Evolutionary conservation across 2,797 vertebrate species (phyloP).

Genomic region (Trichosurus vulpecula): DNA sequence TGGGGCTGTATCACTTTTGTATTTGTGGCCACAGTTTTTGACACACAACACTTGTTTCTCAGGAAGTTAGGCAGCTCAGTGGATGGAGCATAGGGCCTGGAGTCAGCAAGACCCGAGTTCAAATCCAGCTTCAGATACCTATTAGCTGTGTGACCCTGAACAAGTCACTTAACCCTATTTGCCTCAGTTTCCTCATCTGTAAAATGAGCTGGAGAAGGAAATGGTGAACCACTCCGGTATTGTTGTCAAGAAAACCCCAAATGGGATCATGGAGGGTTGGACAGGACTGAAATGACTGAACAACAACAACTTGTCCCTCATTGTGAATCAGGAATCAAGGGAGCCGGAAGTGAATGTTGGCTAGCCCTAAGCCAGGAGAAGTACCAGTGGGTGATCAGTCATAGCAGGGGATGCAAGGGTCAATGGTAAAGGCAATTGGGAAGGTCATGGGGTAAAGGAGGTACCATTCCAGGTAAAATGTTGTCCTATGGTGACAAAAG

Average conservation of each 20-base stretch:
- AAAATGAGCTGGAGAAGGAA: neutral
- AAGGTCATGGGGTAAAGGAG: neutral
- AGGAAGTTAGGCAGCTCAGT: rapidly evolving
- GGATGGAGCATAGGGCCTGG: too few relatives aligned
- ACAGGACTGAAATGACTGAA: too few relatives aligned
- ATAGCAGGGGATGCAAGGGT: neutral
- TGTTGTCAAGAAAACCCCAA: too few relatives aligned
- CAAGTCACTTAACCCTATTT: neutral
- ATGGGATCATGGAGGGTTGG: too few relatives aligned
- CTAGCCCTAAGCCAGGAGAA: neutral
- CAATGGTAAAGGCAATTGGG: neutral
- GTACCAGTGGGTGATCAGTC: neutral
- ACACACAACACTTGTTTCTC: neutral
- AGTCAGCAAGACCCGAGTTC: neutral
- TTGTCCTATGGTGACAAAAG: neutral
- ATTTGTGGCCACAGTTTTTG: too few relatives aligned
- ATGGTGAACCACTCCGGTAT: too few relatives aligned
- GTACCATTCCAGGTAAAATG: neutral
- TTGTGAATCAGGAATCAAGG: neutral
- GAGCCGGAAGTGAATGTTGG: neutral
- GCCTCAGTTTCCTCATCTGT: too few relatives aligned
- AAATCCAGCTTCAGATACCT: rapidly evolving
- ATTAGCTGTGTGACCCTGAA: neutral
- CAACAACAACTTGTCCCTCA: neutral
- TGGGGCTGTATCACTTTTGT: too few relatives aligned